Evolutionary conservation across 1,140 invertebrate species (phyloP).

Genomic region (Drosophila carrolli): DNA sequence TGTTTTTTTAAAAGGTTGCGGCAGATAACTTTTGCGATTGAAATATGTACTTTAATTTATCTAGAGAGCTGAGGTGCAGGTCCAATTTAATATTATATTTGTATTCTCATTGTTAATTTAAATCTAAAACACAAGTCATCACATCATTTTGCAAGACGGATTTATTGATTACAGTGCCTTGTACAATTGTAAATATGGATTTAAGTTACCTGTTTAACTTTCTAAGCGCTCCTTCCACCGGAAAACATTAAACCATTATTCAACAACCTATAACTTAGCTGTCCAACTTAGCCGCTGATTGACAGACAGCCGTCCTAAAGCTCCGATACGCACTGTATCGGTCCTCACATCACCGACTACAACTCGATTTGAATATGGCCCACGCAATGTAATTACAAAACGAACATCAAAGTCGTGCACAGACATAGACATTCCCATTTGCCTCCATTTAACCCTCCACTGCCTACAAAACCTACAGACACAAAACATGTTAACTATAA

Average conservation of each 20-base stretch:
- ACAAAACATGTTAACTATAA: slow-evolving; percentile 80
- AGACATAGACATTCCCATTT: slow-evolving; percentile 39
- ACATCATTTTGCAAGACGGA: no score
- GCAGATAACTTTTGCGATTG: not conserved
- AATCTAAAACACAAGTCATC: no score
- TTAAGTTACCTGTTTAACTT: no score
- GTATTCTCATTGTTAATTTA: no score
- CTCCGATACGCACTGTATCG: slow-evolving; percentile 35
- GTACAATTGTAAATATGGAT: no score
- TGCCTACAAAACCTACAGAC: slow-evolving; percentile 24
- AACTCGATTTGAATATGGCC: slow-evolving; percentile 72
- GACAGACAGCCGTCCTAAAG: slow-evolving; percentile 32
- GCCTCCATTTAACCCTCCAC: slow-evolving; percentile 28
- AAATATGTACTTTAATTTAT: slow-evolving; percentile 2
- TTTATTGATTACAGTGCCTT: no score
- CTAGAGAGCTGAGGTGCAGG: no score
- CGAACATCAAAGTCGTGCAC: slow-evolving; percentile 78
- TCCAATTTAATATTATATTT: no score
- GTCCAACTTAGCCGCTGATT: slow-evolving; percentile 10
- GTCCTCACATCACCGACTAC: slow-evolving; percentile 5
- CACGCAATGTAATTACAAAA: slow-evolving; percentile 70
- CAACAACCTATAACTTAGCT: slow-evolving; percentile 30
- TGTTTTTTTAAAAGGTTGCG: slow-evolving; percentile 7
- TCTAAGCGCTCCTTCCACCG: not conserved
- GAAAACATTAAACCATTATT: slow-evolving; percentile 15